phyloP scores from a whole-genome alignment of 2,888 invertebrate genomes.

The Leuctra nigra region DNA sequence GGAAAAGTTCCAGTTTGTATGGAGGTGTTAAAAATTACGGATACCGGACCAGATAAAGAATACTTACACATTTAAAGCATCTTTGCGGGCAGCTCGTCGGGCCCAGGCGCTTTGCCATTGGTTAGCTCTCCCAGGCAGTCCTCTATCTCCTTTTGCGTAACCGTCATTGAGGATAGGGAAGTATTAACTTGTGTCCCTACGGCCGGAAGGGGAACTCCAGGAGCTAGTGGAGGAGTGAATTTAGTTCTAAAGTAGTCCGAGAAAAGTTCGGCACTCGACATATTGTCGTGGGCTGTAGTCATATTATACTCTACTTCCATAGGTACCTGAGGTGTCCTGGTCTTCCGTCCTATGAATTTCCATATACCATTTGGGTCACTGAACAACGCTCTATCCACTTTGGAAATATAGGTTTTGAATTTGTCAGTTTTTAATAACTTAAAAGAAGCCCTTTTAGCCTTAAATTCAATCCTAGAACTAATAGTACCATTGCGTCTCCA shows the following conservation, averaged over 20 bases:
- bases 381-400: not conserved
- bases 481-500: not conserved
- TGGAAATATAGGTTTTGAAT: not conserved
- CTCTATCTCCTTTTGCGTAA: not conserved
- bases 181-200: not conserved
- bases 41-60: not conserved
- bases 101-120: slow-evolving; percentile 1
- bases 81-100: not conserved
- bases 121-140: not conserved
- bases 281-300: not conserved
- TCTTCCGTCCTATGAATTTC: not conserved
- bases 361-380: not conserved
- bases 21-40: not conserved
- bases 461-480: not conserved
- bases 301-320: not conserved
- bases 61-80: not conserved
- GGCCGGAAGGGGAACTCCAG: not conserved
- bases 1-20: not conserved
- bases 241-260: not conserved
- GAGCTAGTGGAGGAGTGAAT: not conserved
- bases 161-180: not conserved
- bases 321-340: not conserved
- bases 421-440: not conserved
- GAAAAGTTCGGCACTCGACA: not conserved
- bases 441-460: not conserved